A percentile compares a stretch with the other conserved stretches of the same genome.
phyloP scores from a whole-genome alignment of 37 sponge, comb jelly and placozoan species.

The Theonella swinhoei region DNA sequence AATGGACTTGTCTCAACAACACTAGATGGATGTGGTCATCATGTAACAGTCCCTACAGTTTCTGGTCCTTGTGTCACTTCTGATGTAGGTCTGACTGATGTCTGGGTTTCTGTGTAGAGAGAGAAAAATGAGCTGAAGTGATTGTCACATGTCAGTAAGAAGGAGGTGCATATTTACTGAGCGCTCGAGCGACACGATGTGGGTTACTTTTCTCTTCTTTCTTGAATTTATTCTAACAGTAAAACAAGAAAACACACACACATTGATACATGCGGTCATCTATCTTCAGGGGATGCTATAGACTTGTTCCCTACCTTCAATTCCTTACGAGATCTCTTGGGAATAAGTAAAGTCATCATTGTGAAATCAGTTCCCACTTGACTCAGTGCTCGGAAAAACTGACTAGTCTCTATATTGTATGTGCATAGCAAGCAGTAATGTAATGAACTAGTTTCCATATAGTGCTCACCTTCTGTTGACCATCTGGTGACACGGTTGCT shows the following conservation, averaged over 20 bases:
- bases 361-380: conserved; percentile 89
- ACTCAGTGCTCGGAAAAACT: conserved; percentile 73
- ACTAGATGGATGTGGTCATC: too few relatives aligned
- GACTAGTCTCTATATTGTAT: conserved; percentile 50
- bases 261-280: too few relatives aligned
- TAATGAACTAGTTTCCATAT: not conserved
- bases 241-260: conserved; percentile 3
- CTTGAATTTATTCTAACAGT: conserved; percentile 81
- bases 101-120: too few relatives aligned
- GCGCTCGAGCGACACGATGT: conserved; percentile 43
- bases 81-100: too few relatives aligned
- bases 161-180: too few relatives aligned
- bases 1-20: too few relatives aligned
- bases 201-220: conserved; percentile 75
- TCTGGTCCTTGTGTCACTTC: too few relatives aligned
- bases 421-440: not conserved
- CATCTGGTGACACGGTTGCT: conserved; percentile 45
- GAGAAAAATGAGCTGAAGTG: too few relatives aligned
- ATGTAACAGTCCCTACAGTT: too few relatives aligned
- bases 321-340: conserved; percentile 66
- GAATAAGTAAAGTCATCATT: conserved; percentile 76
- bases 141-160: too few relatives aligned
- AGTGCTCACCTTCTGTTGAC: conserved; percentile 49
- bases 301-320: conserved; percentile 65
- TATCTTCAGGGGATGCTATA: too few relatives aligned